Percentiles rank a stretch among this genome's conserved stretches.
Conservation (phyloP, 1,140 invertebrate species). For the Pygmarrhopalites habei region DNA sequence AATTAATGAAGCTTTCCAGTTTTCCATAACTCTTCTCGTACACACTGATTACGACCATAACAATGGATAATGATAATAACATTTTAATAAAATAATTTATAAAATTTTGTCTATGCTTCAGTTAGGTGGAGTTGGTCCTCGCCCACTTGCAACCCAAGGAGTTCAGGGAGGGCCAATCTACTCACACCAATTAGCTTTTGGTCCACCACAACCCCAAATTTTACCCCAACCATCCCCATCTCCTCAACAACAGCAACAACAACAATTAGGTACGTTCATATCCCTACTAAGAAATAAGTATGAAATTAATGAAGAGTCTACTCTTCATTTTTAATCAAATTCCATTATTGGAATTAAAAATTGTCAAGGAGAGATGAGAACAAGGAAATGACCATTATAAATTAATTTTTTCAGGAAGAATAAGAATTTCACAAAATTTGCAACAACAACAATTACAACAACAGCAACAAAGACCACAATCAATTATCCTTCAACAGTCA, state of each 20-base stretch:
- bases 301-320: no score
- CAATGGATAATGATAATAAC: no score
- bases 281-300: no score
- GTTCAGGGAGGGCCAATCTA: slow-evolving; percentile 20
- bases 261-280: no score
- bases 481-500: slow-evolving; percentile 11
- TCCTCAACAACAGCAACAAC: not conserved
- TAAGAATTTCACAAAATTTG: slow-evolving; percentile 7
- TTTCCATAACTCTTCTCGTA: no score
- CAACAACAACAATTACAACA: slow-evolving; percentile 16
- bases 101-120: no score
- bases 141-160: slow-evolving; percentile 9
- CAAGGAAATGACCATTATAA: not conserved
- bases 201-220: not conserved
- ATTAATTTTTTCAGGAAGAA: not conserved
- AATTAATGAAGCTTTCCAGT: no score
- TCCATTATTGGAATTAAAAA: no score
- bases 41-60: no score
- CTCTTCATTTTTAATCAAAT: not conserved
- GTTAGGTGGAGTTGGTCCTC: slow-evolving; percentile 15
- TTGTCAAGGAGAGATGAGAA: no score
- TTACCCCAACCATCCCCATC: not conserved
- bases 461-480: no score
- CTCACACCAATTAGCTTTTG: slow-evolving; percentile 27
- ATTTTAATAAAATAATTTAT: no score